Percentiles rank a stretch among this genome's conserved stretches.
phyloP scores from a whole-genome alignment of 23 tunicate genomes.

The Oikopleura vanhoeffeni region DNA sequence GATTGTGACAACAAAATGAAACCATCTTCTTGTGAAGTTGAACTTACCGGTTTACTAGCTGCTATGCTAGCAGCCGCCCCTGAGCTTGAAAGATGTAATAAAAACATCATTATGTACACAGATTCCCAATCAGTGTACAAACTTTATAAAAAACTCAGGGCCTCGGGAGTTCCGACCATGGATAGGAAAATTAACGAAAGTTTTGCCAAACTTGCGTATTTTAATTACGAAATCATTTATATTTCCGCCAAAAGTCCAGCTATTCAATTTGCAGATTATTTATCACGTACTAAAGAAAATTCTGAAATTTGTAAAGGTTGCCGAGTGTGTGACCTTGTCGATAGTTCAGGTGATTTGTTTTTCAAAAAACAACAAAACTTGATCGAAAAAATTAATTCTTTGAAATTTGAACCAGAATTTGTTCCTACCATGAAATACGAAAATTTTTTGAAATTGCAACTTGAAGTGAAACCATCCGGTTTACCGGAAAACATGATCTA shows the following conservation, averaged over 20 bases:
- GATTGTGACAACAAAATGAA: background rate
- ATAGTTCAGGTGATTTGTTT: too few species aligned
- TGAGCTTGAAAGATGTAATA: background rate
- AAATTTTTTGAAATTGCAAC: background rate
- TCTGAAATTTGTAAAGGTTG: background rate
- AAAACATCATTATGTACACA: background rate
- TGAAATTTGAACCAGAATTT: background rate
- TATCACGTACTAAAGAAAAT: background rate
- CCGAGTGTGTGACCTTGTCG: background rate
- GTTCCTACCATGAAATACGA: background rate
- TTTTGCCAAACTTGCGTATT: background rate
- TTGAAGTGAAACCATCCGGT: too few species aligned
- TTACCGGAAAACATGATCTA: too few species aligned
- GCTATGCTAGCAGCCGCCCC: background rate
- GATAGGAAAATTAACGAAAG: background rate
- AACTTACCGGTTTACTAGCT: background rate
- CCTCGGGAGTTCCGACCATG: background rate
- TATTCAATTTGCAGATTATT: background rate
- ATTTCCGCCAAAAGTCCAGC: background rate
- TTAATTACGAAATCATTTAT: background rate
- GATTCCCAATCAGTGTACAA: background rate
- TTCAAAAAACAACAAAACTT: too few species aligned
- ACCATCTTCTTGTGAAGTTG: background rate
- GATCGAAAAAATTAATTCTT: too few species aligned
- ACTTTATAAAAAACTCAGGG: background rate